Conservation (phyloP, 2,797 vertebrate species). For the Ara ararauna region DNA sequence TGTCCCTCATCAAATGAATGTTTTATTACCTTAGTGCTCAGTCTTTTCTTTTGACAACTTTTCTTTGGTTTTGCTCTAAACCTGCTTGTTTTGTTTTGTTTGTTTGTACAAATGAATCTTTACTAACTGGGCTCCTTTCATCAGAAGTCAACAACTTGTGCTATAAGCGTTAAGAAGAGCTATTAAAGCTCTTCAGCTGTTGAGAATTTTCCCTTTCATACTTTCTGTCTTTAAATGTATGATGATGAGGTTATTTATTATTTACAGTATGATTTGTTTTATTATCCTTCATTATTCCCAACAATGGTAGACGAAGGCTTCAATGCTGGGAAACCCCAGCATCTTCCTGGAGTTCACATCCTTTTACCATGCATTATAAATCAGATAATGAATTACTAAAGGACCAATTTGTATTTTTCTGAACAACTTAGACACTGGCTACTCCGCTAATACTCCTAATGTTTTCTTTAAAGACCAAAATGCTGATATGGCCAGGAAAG, state of each 20-base stretch:
- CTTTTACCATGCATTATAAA: slow-evolving; percentile 74
- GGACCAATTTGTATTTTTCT: slow-evolving; percentile 42
- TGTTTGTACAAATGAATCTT: background rate
- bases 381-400: slow-evolving; percentile 72
- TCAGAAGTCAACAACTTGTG: background rate
- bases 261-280: slow-evolving; percentile 42
- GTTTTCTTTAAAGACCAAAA: slow-evolving; percentile 19
- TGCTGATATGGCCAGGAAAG: slow-evolving; percentile 25
- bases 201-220: background rate
- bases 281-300: slow-evolving; percentile 36
- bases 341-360: slow-evolving; percentile 63
- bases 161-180: background rate
- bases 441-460: slow-evolving; percentile 10
- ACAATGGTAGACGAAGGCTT: background rate
- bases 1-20: background rate
- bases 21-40: background rate
- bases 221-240: slow-evolving; percentile 21
- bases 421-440: background rate
- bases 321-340: slow-evolving; percentile 59
- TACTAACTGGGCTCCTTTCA: background rate
- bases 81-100: background rate
- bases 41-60: background rate
- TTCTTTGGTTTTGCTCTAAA: fast-evolving
- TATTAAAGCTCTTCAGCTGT: slow-evolving; percentile 6
- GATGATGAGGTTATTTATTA: slow-evolving; percentile 58